Evolutionary conservation across 2,888 invertebrate species (phyloP), one percentile per base, ranked within the genome.

Genomic region (Coremacera marginata): DNA sequence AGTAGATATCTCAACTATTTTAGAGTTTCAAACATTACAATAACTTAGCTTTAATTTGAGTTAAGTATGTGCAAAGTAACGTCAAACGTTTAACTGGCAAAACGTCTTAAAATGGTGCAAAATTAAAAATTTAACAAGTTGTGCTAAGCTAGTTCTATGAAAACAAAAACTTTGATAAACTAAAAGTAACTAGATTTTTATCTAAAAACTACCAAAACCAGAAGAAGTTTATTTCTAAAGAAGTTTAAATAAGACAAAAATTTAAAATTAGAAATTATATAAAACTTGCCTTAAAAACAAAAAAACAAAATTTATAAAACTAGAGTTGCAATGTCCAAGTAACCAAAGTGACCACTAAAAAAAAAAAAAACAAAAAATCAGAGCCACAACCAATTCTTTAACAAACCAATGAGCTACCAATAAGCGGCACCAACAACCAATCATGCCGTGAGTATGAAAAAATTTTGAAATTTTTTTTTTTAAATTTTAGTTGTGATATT

Each of bases 381-480:
- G 65, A 34, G 22, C 68, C 62, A 72, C 52, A 60, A 72, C 72
- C 72, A 72, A 63, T 14, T 55, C 8, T 60, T 34, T 16, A 19
- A 31, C 19, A 68, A 68, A 51, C 68, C 51, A 68, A 68, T 68
- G 22, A 1, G 49, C 22, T 16, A 27, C 49, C 62, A 71, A 37
- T 67, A n/a, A 22, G 25, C 14, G 22, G 37, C 27, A 60, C 19
- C 27, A 22, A n/a, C 68, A 51, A 67, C 49, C 49, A 51, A 51
- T 68, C 71, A 71, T 67, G 67, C 67, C 67, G 44, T 31, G 70
- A 27, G 55, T 22, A 27, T 11, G 25, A 72, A 72, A 44, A 65
- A 55, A 14, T 74, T 65, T 22, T n/a, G 52, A 19, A 71, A 51
- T 37, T 55, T 34, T 57, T 55, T 11, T 63, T 63, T 16, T 65